Evolutionary conservation across 2,888 invertebrate genomes (phyloP).

Genomic region (Hypsopygia costalis): DNA sequence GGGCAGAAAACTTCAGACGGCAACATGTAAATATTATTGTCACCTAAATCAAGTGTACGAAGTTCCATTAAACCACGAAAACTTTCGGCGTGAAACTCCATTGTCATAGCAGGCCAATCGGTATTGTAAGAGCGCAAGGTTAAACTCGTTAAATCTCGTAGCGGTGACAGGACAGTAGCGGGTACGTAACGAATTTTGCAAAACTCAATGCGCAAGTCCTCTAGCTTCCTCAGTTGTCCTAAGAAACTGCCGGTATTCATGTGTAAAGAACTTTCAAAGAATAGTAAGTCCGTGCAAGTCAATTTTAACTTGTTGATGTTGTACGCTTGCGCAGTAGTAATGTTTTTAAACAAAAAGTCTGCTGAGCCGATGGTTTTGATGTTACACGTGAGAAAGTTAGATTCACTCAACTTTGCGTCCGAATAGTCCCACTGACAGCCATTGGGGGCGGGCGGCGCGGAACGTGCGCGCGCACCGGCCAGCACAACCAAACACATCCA

Average conservation of each 20-base stretch:
- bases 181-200: conserved; percentile 90
- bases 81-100: conserved; percentile 88
- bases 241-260: conserved; percentile 82
- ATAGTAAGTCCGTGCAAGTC: conserved; percentile 86
- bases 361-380: conserved; percentile 87
- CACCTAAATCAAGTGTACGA: conserved; percentile 84
- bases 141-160: conserved; percentile 85
- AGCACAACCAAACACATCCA: conserved; percentile 71
- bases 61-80: conserved; percentile 85
- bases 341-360: conserved; percentile 85
- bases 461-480: conserved; percentile 76
- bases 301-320: conserved; percentile 85
- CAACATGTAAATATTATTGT: conserved; percentile 88
- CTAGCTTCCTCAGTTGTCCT: conserved; percentile 83
- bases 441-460: conserved; percentile 82
- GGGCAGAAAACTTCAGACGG: conserved; percentile 88
- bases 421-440: conserved; percentile 88
- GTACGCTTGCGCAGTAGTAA: conserved; percentile 85
- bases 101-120: conserved; percentile 89
- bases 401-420: conserved; percentile 78
- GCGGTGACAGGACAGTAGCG: conserved; percentile 83
- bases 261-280: conserved; percentile 87
- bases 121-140: conserved; percentile 87
- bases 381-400: conserved; percentile 84
- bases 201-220: conserved; percentile 86